These are phyloP conservation scores for Triplophysa bombifrons DNA, from an alignment of 2,797 vertebrate species.

Conservation along the genomic window DNA sequence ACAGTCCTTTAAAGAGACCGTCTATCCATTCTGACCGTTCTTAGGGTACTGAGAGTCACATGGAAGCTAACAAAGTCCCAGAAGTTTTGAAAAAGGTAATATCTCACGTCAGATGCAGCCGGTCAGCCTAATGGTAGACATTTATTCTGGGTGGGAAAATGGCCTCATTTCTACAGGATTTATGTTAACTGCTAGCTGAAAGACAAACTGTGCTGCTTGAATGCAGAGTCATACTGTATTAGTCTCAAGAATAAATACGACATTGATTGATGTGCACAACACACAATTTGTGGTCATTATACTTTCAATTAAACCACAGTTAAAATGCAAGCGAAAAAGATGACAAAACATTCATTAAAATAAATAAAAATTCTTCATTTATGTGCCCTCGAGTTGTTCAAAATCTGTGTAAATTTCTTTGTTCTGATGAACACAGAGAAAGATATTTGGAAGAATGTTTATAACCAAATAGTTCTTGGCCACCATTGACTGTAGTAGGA, in stretches of 20 bases:
- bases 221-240: constrained; percentile 25
- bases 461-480: too few species aligned
- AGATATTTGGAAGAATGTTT: too few species aligned
- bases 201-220: constrained; percentile 25
- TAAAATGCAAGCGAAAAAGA: constrained; percentile 55
- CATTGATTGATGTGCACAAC: constrained; percentile 53
- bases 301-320: constrained; percentile 63
- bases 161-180: constrained; percentile 46
- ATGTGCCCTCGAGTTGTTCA: too few species aligned
- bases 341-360: constrained; percentile 22
- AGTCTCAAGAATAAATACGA: constrained; percentile 56
- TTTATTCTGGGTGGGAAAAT: constrained; percentile 46
- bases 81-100: constrained; percentile 51
- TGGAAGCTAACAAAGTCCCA: constrained; percentile 38
- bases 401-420: too few species aligned
- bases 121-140: constrained; percentile 40
- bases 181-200: constrained; percentile 42
- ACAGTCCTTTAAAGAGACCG: too few species aligned
- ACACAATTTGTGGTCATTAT: constrained; percentile 60
- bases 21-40: constrained; percentile 37
- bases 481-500: too few species aligned
- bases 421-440: too few species aligned
- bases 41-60: constrained; percentile 16
- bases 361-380: too few species aligned
- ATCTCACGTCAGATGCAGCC: constrained; percentile 35